Percentiles rank a stretch among this genome's conserved stretches.
Conservation (phyloP, 2,888 invertebrate genomes). For the Tetranychus truncatus region DNA sequence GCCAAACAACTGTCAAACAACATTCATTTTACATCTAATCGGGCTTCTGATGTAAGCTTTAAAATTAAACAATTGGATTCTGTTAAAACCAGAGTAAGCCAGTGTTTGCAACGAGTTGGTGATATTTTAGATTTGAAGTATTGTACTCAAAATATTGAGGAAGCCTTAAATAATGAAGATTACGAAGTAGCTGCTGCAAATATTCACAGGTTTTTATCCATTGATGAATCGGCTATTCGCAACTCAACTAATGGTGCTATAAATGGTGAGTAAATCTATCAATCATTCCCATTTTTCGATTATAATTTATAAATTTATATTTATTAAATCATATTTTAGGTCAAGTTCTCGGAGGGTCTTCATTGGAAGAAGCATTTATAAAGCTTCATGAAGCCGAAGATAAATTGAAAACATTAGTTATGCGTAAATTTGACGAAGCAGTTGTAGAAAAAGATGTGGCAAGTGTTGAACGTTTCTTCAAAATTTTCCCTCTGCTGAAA, state of each 20-base stretch:
- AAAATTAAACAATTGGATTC: slow-evolving; percentile 84
- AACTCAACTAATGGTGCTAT: slow-evolving; percentile 1
- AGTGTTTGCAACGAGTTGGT: slow-evolving; percentile 80
- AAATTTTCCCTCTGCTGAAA: slow-evolving; percentile 83
- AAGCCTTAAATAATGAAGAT: slow-evolving; percentile 79
- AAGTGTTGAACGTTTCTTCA: slow-evolving; percentile 82
- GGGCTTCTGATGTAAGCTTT: slow-evolving; percentile 82
- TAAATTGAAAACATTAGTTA: slow-evolving; percentile 50
- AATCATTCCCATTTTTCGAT: not conserved
- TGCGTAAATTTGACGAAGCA: slow-evolving; percentile 71
- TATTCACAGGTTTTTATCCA: slow-evolving; percentile 74
- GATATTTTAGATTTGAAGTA: slow-evolving; percentile 82
- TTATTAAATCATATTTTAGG: slow-evolving; percentile 8
- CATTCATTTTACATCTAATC: slow-evolving; percentile 63
- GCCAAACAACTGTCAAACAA: slow-evolving; percentile 62
- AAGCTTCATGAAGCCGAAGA: slow-evolving; percentile 55
- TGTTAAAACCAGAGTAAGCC: slow-evolving; percentile 77
- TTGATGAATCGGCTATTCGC: slow-evolving; percentile 55
- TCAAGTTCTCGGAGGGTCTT: slow-evolving; percentile 7
- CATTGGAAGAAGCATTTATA: slow-evolving; percentile 48
- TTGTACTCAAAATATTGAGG: slow-evolving; percentile 90
- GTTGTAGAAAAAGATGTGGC: slow-evolving; percentile 67
- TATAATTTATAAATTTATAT: not conserved
- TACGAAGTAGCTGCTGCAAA: slow-evolving; percentile 91
- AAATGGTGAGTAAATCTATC: slow-evolving; percentile 33